Evolutionary conservation across 2,888 invertebrate species (phyloP), one percentile per base, ranked within the genome.

Genomic region (Cabera pusaria): DNA sequence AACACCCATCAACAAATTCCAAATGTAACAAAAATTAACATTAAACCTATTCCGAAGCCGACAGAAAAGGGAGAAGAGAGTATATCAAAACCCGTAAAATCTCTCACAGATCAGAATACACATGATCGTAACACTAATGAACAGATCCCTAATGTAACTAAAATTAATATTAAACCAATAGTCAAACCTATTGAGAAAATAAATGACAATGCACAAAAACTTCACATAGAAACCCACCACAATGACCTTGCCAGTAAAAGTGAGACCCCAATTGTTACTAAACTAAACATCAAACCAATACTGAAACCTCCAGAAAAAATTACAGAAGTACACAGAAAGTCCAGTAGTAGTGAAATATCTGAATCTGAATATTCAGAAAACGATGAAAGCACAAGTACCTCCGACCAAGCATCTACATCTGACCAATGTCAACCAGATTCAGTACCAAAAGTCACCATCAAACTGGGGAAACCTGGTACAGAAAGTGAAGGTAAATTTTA

Each of bases 301-400:
- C 70, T 59, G 17, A 85, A 75, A 59, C 82, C 81, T 44, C 83
- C 84, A 42, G 86, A 87, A 49, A 84, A 82, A 57, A 74, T 86
- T 16, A 81, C 85, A 72, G 86, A 85, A 45, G 57, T 74, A 32
- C 85, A 87, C 52, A 77, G 88, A 54, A 89, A 87, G 58, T 88
- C 86, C 10, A 85, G 86, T 52, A 89, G 84, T 55, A 90, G 88
- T 78, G 90, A 88, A 72, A 83, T 86, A 63, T 87, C 89, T 26
- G 90, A 87, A 72, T 89, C 84, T 3, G 90, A 88, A 64, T 90
- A 81, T 59, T 89, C 90, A 38, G 89, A 90, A 69, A 90, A 86
- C 88, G 91, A 88, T 75, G 88, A 77, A 70, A 90, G 61, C 57
- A 81, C 79, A 51, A 90, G 84, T 52, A 80, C 82, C 35, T 82